Base-by-base conservation (phyloP, 2,888 invertebrate species). In the Nomada goodeniana region DNA sequence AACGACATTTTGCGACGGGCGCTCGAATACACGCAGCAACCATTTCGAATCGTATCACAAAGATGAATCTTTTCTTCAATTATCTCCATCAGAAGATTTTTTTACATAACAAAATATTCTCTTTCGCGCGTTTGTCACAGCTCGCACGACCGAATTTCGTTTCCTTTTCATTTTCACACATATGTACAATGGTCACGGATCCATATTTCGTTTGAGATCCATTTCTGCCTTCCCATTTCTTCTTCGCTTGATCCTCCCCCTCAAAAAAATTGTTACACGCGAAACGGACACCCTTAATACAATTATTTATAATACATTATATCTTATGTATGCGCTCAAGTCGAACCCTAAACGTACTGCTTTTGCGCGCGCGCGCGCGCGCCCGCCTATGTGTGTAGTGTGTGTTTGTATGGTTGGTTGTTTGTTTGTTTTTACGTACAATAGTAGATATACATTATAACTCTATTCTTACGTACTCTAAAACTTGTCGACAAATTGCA, bases 41-140 rank as follows among this genome's bases (percentile, higher is more conserved):
- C 72, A 61, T 67, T 9, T 7, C 23, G n/a, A 60, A 70, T 23
- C 53, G 55, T 64, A 63, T 63, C 13, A 15, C 36, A 20, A 72
- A 72, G 64, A 59, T 36, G 64, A 57, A 65, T 11, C 18, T 55
- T 26, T 68, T 13, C 63, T 47, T 18, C 20, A 7, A 44, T 55
- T 23, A 60, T 18, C 57, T 61, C 11, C 57, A 10, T 20, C 26
- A 20, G 44, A 26, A 15, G 9, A 13, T 36, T 44, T 53, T 63
- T 75, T 84, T 85, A 85, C 85, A 84, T 89, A 89, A 87, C 90
- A 90, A 90, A 90, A 90, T 90, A 90, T 89, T 86, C 80, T 86
- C 73, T 85, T 36, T 79, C 42, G 20, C 64, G 68, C 60, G 70
- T 26, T 70, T 47, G 29, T 55, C 36, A 68, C 55, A 50, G 29